Evolutionary conservation across 2,113 vertebrate species (phyloP), one percentile per base, ranked within the genome.

Genomic region (Tor tambroides): DNA sequence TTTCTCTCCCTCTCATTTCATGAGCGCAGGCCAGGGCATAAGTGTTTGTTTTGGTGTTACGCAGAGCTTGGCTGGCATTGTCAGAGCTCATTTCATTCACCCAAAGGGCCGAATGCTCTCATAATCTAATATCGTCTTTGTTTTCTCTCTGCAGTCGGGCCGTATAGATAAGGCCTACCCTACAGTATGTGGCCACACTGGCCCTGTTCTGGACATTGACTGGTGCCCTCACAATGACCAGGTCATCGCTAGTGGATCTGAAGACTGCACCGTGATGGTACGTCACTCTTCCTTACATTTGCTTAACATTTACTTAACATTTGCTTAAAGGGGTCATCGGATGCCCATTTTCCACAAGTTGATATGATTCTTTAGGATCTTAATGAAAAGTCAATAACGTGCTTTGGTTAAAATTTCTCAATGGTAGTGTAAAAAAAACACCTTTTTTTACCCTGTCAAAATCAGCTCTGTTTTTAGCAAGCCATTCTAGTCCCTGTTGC

Each of bases 181-280:
- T 17, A 98, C 96, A 23, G 98, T 99, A 85, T 99, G 98, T 85
- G 98, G 98, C 32, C 98, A 99, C 94, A 99, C 97, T 2, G 97
- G 97, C 59, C 98, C 97, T 0, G 98, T 99, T 93, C 94, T 99
- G 71, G 98, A 99, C 93, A 98, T 99, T 6, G 98, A 99, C 19
- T 99, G 98, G 98, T 99, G 98, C 87, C 98, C 98, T 41, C 98
- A 99, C 83, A 98, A 99, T 0, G 98, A 99, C 89, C 96, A 99
- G 21, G 96, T 99, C 86, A 97, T 99, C 2, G 98, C 98, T 94
- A 99, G 98, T 0, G 97, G 97, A 75, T 99, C 98, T 0, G 98
- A 99, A 92, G 98, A 99, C 93, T 99, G 97, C 95, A 97, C 96
- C 0, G 95, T 99, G 80, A 99, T 98, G 98, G 98, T 99, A 92